Percentiles rank a stretch among this genome's conserved stretches.
These are phyloP conservation scores for Cavia porcellus DNA, from an alignment of 2,113 vertebrate species.

Conservation along the genomic window DNA sequence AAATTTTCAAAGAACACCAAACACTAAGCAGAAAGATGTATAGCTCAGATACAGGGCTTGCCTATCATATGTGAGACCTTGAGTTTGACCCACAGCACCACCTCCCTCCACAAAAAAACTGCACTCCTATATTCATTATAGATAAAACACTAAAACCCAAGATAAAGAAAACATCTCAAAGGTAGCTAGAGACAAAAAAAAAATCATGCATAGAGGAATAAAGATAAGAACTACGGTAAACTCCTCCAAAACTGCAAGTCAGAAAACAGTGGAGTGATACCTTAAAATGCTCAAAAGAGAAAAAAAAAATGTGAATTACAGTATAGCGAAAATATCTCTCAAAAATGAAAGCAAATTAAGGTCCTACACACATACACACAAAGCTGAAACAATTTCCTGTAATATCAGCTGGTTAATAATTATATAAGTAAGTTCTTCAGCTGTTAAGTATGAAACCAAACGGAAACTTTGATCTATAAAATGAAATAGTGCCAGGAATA, in stretches of 20 bases:
- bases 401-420: not conserved
- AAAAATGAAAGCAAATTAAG: constrained; percentile 28
- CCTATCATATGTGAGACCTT: not conserved
- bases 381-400: not conserved
- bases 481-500: not conserved
- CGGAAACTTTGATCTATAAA: constrained; percentile 7
- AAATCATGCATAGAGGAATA: not conserved
- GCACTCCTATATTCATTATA: constrained; percentile 6
- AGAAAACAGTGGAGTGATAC: not conserved
- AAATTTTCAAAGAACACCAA: constrained; percentile 62
- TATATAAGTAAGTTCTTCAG: constrained; percentile 19
- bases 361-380: not conserved
- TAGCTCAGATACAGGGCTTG: not conserved
- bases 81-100: not conserved
- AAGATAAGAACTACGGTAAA: constrained; percentile 6
- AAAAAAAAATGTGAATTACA: not conserved
- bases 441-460: not conserved
- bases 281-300: constrained; percentile 17
- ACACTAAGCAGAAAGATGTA: not conserved
- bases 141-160: constrained; percentile 52
- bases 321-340: not conserved
- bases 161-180: constrained; percentile 33
- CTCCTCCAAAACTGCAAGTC: constrained; percentile 40
- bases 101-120: not conserved
- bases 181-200: not conserved